These are phyloP conservation scores for Oncorhynchus keta DNA, from an alignment of 2,113 vertebrate genomes.

Conservation along the genomic window DNA sequence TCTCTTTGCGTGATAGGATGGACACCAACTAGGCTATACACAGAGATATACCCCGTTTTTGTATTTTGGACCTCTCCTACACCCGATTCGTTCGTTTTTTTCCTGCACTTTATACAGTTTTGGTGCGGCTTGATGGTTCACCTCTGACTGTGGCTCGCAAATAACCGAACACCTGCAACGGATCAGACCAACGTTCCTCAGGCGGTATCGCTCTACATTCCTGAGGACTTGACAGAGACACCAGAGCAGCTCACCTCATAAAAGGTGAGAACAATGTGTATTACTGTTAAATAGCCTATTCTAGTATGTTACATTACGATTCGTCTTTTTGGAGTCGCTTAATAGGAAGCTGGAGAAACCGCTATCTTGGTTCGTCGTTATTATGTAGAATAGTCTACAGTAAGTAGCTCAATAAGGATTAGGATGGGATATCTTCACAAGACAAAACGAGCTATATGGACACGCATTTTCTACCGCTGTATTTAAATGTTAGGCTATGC, in stretches of 20 bases:
- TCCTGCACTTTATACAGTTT: slow-evolving; percentile 9
- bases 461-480: not conserved
- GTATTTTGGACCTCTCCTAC: not conserved
- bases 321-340: too few relatives aligned
- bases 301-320: too few relatives aligned
- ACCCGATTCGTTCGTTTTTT: not conserved
- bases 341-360: too few relatives aligned
- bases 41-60: not conserved
- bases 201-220: slow-evolving; percentile 61
- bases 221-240: slow-evolving; percentile 47
- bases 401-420: too few relatives aligned
- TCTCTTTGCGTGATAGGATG: too few relatives aligned
- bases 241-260: slow-evolving; percentile 21
- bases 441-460: not conserved
- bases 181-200: slow-evolving; percentile 38
- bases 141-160: slow-evolving; percentile 34
- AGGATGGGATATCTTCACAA: not conserved
- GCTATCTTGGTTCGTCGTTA: not conserved
- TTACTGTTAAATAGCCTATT: not conserved
- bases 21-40: too few relatives aligned
- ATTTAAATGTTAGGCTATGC: not conserved
- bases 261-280: slow-evolving; percentile 53
- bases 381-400: too few relatives aligned
- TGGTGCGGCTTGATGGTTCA: slow-evolving; percentile 50
- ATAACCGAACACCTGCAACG: slow-evolving; percentile 50